Evolutionary conservation across 1,140 invertebrate species (phyloP).

Genomic region (Nebria ingens): DNA sequence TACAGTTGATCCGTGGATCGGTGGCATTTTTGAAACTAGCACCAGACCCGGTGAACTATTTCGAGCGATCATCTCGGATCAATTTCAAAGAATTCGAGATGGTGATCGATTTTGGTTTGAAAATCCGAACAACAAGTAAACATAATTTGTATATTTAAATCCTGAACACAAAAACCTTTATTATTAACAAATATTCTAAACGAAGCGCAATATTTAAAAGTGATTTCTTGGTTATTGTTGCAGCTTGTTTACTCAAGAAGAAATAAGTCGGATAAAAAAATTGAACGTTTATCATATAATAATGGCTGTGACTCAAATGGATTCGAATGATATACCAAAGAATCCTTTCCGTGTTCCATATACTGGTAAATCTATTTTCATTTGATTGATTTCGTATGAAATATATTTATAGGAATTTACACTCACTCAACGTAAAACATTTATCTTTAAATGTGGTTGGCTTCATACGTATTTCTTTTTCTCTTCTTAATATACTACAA

Average conservation of each 20-base stretch:
- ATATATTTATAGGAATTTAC: too few species aligned
- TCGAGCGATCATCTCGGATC: constrained; percentile 40
- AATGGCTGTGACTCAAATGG: constrained; percentile 41
- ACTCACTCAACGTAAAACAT: too few species aligned
- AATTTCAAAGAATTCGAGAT: constrained; percentile 43
- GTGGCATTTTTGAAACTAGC: constrained; percentile 55
- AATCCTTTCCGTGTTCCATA: constrained; percentile 41
- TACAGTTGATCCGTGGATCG: constrained; percentile 54
- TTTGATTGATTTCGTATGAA: too few species aligned
- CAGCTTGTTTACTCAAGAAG: constrained; percentile 44
- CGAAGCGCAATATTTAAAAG: background rate
- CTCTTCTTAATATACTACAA: too few species aligned
- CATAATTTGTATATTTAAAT: constrained; percentile 17
- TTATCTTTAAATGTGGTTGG: too few species aligned
- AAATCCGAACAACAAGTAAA: constrained; percentile 39
- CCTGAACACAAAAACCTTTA: too few species aligned
- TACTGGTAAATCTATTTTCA: too few species aligned
- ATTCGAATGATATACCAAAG: constrained; percentile 40
- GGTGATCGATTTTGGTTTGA: constrained; percentile 51
- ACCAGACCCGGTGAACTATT: constrained; percentile 52
- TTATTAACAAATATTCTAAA: too few species aligned
- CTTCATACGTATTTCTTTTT: too few species aligned
- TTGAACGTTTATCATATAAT: constrained; percentile 46
- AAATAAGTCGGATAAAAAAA: constrained; percentile 43
- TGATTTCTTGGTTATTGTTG: constrained; percentile 12